Evolutionary conservation across 1,140 invertebrate species (phyloP).

Genomic region (Protaetia brevitarsis): DNA sequence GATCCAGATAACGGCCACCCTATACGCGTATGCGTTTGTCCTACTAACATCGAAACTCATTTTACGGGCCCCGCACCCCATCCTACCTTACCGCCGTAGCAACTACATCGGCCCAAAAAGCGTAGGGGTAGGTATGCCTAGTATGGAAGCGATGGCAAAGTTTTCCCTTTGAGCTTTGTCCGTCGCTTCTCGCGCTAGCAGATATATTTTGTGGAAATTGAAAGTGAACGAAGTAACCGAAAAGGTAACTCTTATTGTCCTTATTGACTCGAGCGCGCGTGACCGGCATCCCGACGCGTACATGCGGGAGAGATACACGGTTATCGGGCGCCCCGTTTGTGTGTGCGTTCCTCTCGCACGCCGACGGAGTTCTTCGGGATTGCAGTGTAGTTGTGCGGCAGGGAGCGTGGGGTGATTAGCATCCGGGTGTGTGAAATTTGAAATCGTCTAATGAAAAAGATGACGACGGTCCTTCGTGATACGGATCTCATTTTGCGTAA

Average conservation of each 20-base stretch:
- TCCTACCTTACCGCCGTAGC: background rate
- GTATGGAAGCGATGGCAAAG: constrained; percentile 10
- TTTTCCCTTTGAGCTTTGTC: constrained; percentile 22
- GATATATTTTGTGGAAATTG: constrained; percentile 28
- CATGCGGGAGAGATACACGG: background rate
- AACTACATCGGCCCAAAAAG: too few relatives aligned
- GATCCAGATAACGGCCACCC: constrained; percentile 5
- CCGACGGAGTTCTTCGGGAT: too few relatives aligned
- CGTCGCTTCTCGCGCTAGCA: constrained; percentile 3
- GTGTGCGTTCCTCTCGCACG: constrained; percentile 24
- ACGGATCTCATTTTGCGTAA: background rate
- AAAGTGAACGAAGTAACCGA: constrained; percentile 27
- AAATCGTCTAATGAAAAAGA: background rate
- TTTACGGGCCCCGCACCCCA: background rate
- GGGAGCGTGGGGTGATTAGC: background rate
- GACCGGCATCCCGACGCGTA: constrained; percentile 22
- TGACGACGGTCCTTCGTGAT: background rate
- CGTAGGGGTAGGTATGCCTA: too few relatives aligned
- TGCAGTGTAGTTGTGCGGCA: too few relatives aligned
- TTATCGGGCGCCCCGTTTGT: constrained; percentile 13
- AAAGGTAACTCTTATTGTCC: constrained; percentile 31
- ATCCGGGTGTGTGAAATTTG: background rate
- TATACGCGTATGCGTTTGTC: background rate
- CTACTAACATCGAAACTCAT: constrained; percentile 16
- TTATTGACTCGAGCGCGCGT: constrained; percentile 27